Percentiles rank a stretch among this genome's conserved stretches.
Evolutionary conservation across 2,797 vertebrate species (phyloP).

Genomic region (Sebastes goodei): DNA sequence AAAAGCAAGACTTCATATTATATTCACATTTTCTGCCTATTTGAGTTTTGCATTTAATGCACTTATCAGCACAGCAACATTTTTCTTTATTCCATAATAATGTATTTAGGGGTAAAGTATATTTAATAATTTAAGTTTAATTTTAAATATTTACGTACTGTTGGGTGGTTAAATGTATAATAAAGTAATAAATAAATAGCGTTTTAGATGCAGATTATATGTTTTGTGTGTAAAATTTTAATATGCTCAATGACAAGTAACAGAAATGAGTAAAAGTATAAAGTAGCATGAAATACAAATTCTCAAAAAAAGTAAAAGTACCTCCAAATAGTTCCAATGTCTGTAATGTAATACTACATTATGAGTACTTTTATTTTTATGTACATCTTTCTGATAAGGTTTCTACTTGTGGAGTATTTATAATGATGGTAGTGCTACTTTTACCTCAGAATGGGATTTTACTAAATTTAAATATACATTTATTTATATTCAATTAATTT

Average conservation of each 20-base stretch:
- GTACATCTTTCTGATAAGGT: neutral
- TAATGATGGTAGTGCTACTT: neutral
- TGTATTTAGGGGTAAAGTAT: neutral
- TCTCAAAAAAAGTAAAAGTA: too few relatives aligned
- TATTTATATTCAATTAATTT: too few relatives aligned
- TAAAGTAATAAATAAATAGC: neutral
- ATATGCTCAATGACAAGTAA: too few relatives aligned
- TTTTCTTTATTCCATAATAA: neutral
- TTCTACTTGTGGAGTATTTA: neutral
- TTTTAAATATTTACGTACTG: neutral
- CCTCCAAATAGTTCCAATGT: too few relatives aligned
- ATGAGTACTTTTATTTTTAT: neutral
- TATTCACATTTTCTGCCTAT: too few relatives aligned
- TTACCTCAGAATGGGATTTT: neutral
- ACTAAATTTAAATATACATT: neutral
- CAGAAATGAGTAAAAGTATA: too few relatives aligned
- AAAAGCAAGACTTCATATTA: too few relatives aligned
- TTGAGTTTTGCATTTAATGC: too few relatives aligned
- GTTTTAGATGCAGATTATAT: neutral
- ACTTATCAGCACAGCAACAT: neutral
- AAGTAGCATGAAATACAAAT: too few relatives aligned
- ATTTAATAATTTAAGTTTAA: neutral
- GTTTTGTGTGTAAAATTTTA: neutral
- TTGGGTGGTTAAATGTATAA: neutral
- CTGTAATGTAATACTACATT: neutral